Evolutionary conservation across 2,888 invertebrate species (phyloP).

Genomic region (Dione vanillae): DNA sequence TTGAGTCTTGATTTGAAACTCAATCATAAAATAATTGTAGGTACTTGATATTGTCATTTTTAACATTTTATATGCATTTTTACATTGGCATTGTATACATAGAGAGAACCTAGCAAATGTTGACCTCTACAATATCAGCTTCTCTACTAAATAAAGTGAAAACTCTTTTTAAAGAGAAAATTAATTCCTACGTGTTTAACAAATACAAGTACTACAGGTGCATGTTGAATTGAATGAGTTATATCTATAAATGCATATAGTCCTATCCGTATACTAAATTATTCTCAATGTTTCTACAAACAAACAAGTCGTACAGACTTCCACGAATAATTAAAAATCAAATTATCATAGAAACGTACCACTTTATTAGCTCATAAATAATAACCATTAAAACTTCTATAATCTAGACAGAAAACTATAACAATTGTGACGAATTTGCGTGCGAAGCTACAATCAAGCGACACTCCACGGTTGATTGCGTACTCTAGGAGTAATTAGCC

Average conservation of each 20-base stretch:
- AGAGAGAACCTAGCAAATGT: too few species aligned
- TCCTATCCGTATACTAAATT: neutral
- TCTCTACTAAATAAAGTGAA: too few species aligned
- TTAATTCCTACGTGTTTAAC: too few species aligned
- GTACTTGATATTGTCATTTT: too few species aligned
- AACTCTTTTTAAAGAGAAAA: too few species aligned
- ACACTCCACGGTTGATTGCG: constrained; percentile 61
- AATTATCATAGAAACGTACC: constrained; percentile 18
- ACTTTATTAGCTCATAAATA: constrained; percentile 27
- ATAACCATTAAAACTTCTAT: constrained; percentile 13
- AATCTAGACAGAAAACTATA: constrained; percentile 31
- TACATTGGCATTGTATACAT: too few species aligned
- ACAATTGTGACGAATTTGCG: constrained; percentile 52
- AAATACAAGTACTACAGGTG: too few species aligned
- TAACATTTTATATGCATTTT: too few species aligned
- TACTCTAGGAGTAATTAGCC: constrained; percentile 51
- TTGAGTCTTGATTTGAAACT: constrained; percentile 2
- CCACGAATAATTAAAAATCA: constrained; percentile 16
- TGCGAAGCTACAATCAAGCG: constrained; percentile 60
- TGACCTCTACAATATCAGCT: too few species aligned
- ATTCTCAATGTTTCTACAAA: neutral
- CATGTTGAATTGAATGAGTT: too few species aligned
- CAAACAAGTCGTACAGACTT: neutral
- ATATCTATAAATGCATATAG: neutral
- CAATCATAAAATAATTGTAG: neutral